phyloP scores from a whole-genome alignment of 2,113 vertebrate genomes.

The Hydropotes inermis region DNA sequence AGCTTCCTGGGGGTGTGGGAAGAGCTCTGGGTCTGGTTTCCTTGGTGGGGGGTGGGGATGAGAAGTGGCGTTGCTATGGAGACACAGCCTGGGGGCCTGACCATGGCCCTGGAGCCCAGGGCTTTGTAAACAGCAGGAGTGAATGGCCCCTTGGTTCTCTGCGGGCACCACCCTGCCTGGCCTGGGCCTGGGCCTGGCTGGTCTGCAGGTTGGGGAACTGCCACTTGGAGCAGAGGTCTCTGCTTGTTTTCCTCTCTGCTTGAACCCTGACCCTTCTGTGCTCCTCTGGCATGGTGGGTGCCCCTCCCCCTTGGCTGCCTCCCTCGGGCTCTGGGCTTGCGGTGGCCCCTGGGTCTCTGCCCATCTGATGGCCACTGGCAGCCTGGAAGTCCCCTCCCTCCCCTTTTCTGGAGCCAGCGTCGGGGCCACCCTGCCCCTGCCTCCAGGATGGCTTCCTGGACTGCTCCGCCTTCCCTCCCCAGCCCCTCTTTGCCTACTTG shows the following conservation, averaged over 20 bases:
- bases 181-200: not conserved
- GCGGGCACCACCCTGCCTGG: not conserved
- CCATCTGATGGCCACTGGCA: not conserved
- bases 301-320: not conserved
- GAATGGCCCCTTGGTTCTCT: not conserved
- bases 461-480: not conserved
- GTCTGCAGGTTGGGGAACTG: not conserved
- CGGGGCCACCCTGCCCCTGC: not conserved
- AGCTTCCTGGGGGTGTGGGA: not conserved
- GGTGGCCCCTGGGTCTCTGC: not conserved
- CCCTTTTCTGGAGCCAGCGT: not conserved
- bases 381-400: not conserved
- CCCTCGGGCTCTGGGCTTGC: not conserved
- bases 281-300: accelerated
- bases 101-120: too few species aligned
- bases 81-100: not conserved
- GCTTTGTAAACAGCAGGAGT: not conserved
- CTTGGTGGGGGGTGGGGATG: not conserved
- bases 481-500: not conserved
- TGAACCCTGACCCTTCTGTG: not conserved
- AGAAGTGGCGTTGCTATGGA: not conserved
- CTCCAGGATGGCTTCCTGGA: not conserved
- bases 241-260: not conserved
- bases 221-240: not conserved
- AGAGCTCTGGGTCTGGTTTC: not conserved